These are phyloP conservation scores for Stigmatopora argus DNA, from an alignment of 2,113 vertebrate species.

Conservation along the genomic window DNA sequence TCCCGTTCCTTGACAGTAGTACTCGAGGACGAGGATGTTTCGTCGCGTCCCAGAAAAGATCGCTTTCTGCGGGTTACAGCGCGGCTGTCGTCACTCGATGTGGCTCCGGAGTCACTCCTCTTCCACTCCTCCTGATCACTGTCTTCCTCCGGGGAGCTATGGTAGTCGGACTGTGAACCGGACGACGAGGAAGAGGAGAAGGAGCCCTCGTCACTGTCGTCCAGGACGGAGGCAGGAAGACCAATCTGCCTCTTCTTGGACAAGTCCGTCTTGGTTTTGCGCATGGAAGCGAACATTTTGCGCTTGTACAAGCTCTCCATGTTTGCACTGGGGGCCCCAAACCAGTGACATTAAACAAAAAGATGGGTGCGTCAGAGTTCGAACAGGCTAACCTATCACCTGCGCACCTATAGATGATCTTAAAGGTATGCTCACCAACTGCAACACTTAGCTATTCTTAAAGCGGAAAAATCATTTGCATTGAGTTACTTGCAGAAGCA, in stretches of 20 bases:
- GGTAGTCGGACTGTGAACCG: constrained; percentile 54
- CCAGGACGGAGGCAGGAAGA: constrained; percentile 59
- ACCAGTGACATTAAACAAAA: constrained; percentile 32
- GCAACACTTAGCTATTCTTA: background rate
- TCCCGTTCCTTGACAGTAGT: constrained; percentile 7
- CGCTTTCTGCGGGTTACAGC: constrained; percentile 57
- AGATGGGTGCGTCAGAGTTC: background rate
- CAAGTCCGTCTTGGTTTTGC: constrained; percentile 60
- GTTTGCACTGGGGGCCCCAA: constrained; percentile 25
- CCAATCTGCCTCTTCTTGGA: constrained; percentile 59
- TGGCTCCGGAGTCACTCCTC: constrained; percentile 46
- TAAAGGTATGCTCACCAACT: background rate
- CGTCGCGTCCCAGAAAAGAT: constrained; percentile 47
- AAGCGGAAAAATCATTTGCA: background rate
- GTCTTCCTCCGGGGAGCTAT: constrained; percentile 48
- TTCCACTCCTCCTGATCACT: constrained; percentile 40
- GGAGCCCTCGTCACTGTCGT: constrained; percentile 68
- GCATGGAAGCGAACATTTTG: constrained; percentile 68
- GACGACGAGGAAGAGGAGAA: constrained; percentile 55
- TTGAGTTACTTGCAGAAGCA: background rate
- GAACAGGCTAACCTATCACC: constrained; percentile 19
- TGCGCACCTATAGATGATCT: constrained; percentile 11
- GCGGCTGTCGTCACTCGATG: constrained; percentile 57
- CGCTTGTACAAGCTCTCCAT: constrained; percentile 71
- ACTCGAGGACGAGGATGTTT: constrained; percentile 53